Evolutionary conservation across 2,888 invertebrate species (phyloP), one percentile per base, ranked within the genome.

Genomic region (Griposia aprilina): DNA sequence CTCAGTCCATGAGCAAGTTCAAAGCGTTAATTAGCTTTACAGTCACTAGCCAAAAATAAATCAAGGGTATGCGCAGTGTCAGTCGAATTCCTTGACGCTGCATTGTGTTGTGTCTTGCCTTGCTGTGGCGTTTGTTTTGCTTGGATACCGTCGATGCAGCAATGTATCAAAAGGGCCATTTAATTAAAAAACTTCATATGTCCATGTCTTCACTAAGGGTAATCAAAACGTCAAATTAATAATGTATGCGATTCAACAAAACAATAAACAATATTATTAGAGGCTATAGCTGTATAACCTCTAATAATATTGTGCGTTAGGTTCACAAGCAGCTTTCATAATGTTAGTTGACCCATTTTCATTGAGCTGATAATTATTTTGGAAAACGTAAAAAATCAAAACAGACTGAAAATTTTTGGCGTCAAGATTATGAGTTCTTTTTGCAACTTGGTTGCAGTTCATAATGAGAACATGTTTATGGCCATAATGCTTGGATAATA

Each of bases 31-130:
- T 86, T 86, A 78, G 76, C 68, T 71, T 74, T 41, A 30, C 68
- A 85, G 79, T 74, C 67, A 65, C 57, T 67, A 50, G 57, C 73
- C n/a, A 52, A 59, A 83, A 85, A 85, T 85, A 85, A 80, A 86
- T 45, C 41, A 67, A 63, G 72, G 63, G 72, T 73, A 68, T 76
- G 62, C 45, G 59, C 83, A 59, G 72, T 75, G 73, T 72, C 85
- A 85, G 70, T 26, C 65, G 73, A 52, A 73, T 82, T 75, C 66
- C 72, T 70, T 76, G 45, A 26, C 67, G 82, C 78, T 84, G 71
- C 63, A 78, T 84, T 76, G 62, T 75, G 66, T 70, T 36, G 48
- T 66, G 60, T 72, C 55, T 62, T 67, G 69, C 17, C 26, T 17
- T 5, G 36, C 11, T 48, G 23, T 69, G 2, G 48, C 2, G 5